Conservation (phyloP, 2,113 vertebrate genomes). For the Apistogramma diplotaenia region DNA sequence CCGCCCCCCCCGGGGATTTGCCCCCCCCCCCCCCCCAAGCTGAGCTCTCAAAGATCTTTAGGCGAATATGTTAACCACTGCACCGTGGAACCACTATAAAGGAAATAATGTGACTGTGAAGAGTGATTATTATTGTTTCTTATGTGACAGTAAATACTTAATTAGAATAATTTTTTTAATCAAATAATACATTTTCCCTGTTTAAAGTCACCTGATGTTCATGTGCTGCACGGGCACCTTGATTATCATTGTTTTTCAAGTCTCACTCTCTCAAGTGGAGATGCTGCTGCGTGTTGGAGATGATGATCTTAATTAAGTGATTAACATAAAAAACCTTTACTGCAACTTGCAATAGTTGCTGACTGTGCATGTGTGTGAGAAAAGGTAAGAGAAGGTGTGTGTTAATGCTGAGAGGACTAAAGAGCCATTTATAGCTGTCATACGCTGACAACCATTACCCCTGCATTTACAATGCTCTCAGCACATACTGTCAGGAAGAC, state of each 20-base stretch:
- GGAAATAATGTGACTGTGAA: neutral
- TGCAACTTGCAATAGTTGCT: conserved; percentile 1
- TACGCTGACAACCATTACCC: conserved; percentile 94
- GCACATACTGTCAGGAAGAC: conserved; percentile 87
- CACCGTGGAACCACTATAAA: neutral
- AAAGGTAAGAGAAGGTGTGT: conserved; percentile 23
- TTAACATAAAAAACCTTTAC: conserved; percentile 51
- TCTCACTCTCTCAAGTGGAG: conserved; percentile 25
- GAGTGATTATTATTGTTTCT: neutral
- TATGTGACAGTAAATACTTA: conserved; percentile 4
- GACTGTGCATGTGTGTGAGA: conserved; percentile 17
- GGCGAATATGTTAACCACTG: neutral
- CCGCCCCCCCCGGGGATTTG: neutral
- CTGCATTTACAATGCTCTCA: conserved; percentile 95
- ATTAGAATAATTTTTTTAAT: neutral
- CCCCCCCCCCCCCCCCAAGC: neutral
- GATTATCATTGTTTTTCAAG: conserved; percentile 1
- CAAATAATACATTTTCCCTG: neutral
- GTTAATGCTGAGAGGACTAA: conserved; percentile 81
- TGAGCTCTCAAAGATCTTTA: neutral
- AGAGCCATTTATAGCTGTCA: conserved; percentile 99
- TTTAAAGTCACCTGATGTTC: conserved; percentile 26
- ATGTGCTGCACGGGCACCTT: conserved; percentile 29
- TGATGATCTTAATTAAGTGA: conserved; percentile 49
- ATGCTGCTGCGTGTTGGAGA: neutral